Evolutionary conservation across 2,113 vertebrate genomes (phyloP).

Genomic region (Ictidomys tridecemlineatus): DNA sequence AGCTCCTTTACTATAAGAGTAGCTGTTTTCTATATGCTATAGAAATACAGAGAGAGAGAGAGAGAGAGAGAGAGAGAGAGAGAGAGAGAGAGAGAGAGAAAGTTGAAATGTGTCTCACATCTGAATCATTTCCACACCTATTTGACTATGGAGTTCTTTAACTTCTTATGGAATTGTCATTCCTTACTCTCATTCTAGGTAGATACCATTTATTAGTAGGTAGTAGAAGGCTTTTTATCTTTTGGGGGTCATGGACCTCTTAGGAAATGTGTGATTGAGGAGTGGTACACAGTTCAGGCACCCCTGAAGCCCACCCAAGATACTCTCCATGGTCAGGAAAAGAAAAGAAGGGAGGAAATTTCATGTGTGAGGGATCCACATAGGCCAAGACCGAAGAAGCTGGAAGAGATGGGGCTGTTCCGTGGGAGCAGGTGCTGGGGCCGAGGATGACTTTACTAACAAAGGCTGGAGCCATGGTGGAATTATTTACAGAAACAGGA

Average conservation of each 20-base stretch:
- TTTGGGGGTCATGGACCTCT: background rate
- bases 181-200: background rate
- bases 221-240: background rate
- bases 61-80: too few relatives aligned
- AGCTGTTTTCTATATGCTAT: constrained; percentile 24
- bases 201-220: background rate
- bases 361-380: background rate
- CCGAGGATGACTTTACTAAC: background rate
- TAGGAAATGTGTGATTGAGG: background rate
- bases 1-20: background rate
- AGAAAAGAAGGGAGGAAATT: background rate
- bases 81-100: too few relatives aligned
- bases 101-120: background rate
- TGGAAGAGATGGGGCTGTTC: background rate
- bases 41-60: background rate
- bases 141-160: background rate
- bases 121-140: background rate
- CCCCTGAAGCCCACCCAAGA: background rate
- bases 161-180: background rate
- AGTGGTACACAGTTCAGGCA: background rate
- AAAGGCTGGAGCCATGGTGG: background rate
- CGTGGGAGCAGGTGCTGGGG: background rate
- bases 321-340: background rate
- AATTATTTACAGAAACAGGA: background rate
- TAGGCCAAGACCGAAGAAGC: background rate